phyloP scores from a whole-genome alignment of 2,113 vertebrate species.

The Carlito syrichta region DNA sequence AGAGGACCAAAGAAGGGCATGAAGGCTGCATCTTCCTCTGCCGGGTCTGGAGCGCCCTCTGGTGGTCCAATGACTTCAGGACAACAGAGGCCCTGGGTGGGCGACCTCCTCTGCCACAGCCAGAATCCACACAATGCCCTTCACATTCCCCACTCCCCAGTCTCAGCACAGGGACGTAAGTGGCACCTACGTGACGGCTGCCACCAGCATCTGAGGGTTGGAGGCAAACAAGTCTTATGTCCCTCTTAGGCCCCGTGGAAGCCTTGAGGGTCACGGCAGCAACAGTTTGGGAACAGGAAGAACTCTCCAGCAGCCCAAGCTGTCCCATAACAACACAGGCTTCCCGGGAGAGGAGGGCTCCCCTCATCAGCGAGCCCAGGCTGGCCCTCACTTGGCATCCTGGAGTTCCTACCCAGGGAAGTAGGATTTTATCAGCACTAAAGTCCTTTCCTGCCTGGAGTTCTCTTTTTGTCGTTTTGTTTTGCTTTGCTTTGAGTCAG shows the following conservation, averaged over 20 bases:
- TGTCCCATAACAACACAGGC: not conserved
- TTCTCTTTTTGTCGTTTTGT: no score
- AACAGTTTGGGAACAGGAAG: not conserved
- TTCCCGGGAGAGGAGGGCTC: not conserved
- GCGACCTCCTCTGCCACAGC: no score
- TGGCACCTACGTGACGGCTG: not conserved
- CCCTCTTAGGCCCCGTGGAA: not conserved
- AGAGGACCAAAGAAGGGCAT: not conserved
- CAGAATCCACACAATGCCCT: not conserved
- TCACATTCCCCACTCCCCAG: not conserved
- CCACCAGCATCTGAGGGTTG: not conserved
- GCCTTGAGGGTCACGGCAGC: not conserved
- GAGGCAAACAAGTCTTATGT: not conserved
- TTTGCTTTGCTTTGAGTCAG: no score
- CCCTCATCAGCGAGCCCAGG: not conserved
- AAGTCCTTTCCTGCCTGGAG: not conserved
- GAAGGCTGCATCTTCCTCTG: not conserved
- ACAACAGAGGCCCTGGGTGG: rapidly evolving
- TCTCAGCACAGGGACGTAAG: not conserved
- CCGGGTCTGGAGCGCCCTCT: slow-evolving; percentile 49
- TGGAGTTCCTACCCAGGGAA: not conserved
- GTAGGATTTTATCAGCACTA: not conserved
- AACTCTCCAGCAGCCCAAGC: not conserved
- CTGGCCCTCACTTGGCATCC: no score
- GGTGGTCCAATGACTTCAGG: not conserved